A percentile compares a stretch with the other conserved stretches of the same genome.
Evolutionary conservation across 2,113 vertebrate species (phyloP).

Genomic region (Natator depressus): DNA sequence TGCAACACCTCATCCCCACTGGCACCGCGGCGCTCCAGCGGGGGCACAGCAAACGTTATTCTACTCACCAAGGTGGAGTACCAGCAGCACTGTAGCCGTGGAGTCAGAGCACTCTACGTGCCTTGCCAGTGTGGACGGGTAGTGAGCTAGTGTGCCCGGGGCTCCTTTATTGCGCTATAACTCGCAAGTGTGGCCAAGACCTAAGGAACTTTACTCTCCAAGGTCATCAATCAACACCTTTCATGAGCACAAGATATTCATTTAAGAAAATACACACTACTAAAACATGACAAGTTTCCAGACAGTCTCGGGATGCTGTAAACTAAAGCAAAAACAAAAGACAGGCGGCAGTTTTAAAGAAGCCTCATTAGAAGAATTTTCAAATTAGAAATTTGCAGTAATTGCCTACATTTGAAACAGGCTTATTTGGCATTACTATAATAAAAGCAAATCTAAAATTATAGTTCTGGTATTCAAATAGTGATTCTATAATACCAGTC

Average conservation of each 20-base stretch:
- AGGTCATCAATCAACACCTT: neutral
- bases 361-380: neutral
- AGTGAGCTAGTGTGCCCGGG: too few species aligned
- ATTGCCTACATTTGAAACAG: slow-evolving; percentile 29
- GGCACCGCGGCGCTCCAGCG: too few species aligned
- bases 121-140: too few species aligned
- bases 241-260: neutral
- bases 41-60: too few species aligned
- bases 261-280: slow-evolving; percentile 19
- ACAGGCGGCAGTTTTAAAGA: slow-evolving; percentile 10
- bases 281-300: neutral
- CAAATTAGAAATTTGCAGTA: slow-evolving; percentile 19
- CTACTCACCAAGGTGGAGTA: too few species aligned
- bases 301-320: neutral
- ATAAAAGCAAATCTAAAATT: slow-evolving; percentile 63
- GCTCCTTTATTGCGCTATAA: too few species aligned
- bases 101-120: too few species aligned
- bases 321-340: neutral
- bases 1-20: too few species aligned
- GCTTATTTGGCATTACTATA: slow-evolving; percentile 36
- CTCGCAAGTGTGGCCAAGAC: too few species aligned
- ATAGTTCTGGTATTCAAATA: slow-evolving; percentile 47
- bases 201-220: neutral
- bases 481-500: slow-evolving; percentile 38
- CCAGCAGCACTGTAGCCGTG: too few species aligned